These are phyloP conservation scores for Idris sp. DNA, from an alignment of 1,140 invertebrate genomes.

Conservation along the genomic window DNA sequence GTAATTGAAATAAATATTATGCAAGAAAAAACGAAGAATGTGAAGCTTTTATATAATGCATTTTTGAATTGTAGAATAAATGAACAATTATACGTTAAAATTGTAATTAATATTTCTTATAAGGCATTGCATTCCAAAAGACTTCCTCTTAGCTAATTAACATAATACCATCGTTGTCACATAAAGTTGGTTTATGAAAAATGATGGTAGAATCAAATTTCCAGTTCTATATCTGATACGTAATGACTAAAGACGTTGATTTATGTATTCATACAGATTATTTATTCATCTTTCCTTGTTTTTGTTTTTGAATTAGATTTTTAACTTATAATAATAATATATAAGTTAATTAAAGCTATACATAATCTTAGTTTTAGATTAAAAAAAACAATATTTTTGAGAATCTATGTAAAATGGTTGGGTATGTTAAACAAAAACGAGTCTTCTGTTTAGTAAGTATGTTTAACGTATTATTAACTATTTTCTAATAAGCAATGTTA, in stretches of 20 bases:
- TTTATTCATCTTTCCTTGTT: slow-evolving; percentile 33
- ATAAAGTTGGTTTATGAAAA: slow-evolving; percentile 55
- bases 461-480: too few species aligned
- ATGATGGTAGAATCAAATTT: slow-evolving; percentile 57
- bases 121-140: slow-evolving; percentile 50
- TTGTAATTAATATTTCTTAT: slow-evolving; percentile 28
- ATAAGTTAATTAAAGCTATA: too few species aligned
- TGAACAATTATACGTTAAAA: slow-evolving; percentile 22
- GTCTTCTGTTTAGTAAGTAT: too few species aligned
- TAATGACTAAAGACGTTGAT: slow-evolving; percentile 52
- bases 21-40: too few species aligned
- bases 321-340: slow-evolving; percentile 28
- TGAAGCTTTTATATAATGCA: too few species aligned
- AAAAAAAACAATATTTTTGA: too few species aligned
- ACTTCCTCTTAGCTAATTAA: slow-evolving; percentile 51
- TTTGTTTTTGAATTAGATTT: slow-evolving; percentile 18
- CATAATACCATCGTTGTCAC: slow-evolving; percentile 56
- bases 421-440: too few species aligned
- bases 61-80: too few species aligned
- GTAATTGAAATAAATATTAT: too few species aligned
- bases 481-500: too few species aligned
- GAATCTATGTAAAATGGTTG: too few species aligned
- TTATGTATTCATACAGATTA: slow-evolving; percentile 46
- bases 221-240: slow-evolving; percentile 56
- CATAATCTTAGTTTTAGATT: too few species aligned